Evolutionary conservation across 2,797 vertebrate genomes (phyloP).

Genomic region (Masticophis lateralis): DNA sequence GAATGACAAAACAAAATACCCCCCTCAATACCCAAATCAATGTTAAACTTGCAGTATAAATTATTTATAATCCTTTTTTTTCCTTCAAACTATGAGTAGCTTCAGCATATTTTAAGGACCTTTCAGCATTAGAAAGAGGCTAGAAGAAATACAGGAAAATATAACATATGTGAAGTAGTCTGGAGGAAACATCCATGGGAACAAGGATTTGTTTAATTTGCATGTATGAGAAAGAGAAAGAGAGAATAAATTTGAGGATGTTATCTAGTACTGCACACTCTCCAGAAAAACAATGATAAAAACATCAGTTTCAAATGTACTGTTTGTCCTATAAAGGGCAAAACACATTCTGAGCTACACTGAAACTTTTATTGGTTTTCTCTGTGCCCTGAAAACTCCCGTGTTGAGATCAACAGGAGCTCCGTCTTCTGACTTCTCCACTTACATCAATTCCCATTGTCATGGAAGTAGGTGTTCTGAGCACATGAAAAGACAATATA

Average conservation of each 20-base stretch:
- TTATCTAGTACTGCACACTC: constrained; percentile 26
- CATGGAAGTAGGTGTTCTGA: not conserved
- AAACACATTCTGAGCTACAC: fast-evolving
- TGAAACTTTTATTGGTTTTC: constrained; percentile 29
- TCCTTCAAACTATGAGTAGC: not conserved
- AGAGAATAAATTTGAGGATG: constrained; percentile 26
- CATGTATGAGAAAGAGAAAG: not conserved
- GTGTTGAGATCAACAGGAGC: constrained; percentile 31
- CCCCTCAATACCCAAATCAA: not conserved
- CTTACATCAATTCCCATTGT: constrained; percentile 31
- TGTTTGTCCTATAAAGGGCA: constrained; percentile 22
- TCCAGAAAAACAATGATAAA: constrained; percentile 23
- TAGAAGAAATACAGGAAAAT: not conserved
- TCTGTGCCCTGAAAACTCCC: not conserved
- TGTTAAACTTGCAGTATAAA: not conserved
- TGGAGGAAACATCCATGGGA: constrained; percentile 25
- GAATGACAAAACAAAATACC: not conserved
- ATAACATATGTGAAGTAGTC: constrained; percentile 30
- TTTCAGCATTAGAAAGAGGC: not conserved
- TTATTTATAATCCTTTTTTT: not conserved
- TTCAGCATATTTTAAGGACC: not conserved
- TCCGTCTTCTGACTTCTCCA: constrained; percentile 20
- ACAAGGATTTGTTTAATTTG: constrained; percentile 46
- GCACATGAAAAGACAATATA: constrained; percentile 3
- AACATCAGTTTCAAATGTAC: constrained; percentile 30